phyloP scores from a whole-genome alignment of 2,113 vertebrate genomes.

The Phrynosoma blainvillii region DNA sequence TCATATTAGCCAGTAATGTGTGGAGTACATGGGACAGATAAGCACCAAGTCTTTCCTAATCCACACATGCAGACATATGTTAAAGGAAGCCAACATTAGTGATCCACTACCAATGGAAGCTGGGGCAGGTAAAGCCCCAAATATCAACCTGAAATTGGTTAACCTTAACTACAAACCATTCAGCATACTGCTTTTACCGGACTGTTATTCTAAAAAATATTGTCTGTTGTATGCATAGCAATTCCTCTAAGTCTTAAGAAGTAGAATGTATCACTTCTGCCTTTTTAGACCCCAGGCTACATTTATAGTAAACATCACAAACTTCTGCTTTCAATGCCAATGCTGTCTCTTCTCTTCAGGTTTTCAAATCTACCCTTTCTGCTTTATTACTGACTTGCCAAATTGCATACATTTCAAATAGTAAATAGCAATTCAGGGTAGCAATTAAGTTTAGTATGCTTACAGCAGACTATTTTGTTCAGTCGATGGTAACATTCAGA shows the following conservation, averaged over 20 bases:
- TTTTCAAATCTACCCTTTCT: not conserved
- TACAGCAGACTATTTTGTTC: not conserved
- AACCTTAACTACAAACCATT: not conserved
- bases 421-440: too few species aligned
- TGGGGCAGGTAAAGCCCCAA: not conserved
- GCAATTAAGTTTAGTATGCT: too few species aligned
- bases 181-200: not conserved
- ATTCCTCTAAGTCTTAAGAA: not conserved
- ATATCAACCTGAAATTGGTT: not conserved
- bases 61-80: not conserved
- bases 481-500: not conserved
- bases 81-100: not conserved
- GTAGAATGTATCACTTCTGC: not conserved
- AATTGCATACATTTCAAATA: not conserved
- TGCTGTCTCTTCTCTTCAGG: too few species aligned
- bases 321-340: not conserved
- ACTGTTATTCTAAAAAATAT: not conserved
- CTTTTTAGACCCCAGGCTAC: not conserved
- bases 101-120: not conserved
- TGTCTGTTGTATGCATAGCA: not conserved
- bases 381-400: not conserved
- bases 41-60: not conserved
- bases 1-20: not conserved
- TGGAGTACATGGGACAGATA: not conserved
- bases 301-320: not conserved